A percentile compares a stretch with the other conserved stretches of the same genome.
phyloP scores from a whole-genome alignment of 2,888 invertebrate species.

The Idaea aversata region DNA sequence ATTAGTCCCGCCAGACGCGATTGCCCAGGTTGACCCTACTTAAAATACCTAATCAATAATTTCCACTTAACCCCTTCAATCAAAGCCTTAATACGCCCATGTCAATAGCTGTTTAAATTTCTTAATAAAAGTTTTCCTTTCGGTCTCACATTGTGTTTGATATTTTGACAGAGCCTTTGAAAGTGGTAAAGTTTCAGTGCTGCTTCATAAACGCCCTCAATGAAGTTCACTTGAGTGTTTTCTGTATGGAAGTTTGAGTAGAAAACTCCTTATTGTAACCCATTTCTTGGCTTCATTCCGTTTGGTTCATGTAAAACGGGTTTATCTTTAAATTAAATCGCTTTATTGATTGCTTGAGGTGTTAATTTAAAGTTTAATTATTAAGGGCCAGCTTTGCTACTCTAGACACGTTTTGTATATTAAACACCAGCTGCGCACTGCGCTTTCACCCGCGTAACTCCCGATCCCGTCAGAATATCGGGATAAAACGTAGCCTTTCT shows the following conservation, averaged over 20 bases:
- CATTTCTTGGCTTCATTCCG: slow-evolving; percentile 21
- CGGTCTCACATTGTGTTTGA: slow-evolving; percentile 51
- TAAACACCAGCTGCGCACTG: too few relatives aligned
- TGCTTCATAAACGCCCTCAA: slow-evolving; percentile 47
- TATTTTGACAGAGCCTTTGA: slow-evolving; percentile 55
- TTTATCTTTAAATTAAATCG: not conserved
- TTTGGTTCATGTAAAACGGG: slow-evolving; percentile 8
- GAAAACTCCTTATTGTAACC: slow-evolving; percentile 23
- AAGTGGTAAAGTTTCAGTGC: slow-evolving; percentile 38
- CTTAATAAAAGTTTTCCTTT: slow-evolving; percentile 59
- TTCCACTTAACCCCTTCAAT: not conserved
- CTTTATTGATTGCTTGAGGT: not conserved
- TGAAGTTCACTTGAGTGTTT: slow-evolving; percentile 24
- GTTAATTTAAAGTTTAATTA: not conserved
- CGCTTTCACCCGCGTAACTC: too few relatives aligned
- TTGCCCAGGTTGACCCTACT: too few relatives aligned
- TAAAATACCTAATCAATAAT: not conserved
- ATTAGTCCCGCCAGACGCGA: too few relatives aligned
- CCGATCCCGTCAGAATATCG: too few relatives aligned
- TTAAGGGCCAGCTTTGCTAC: not conserved
- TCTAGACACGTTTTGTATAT: not conserved
- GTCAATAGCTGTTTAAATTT: slow-evolving; percentile 56
- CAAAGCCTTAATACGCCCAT: not conserved
- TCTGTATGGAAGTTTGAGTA: slow-evolving; percentile 24
- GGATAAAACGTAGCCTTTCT: too few relatives aligned